Conservation (phyloP, 2,113 vertebrate species). For the Anarrhichthys ocellatus region DNA sequence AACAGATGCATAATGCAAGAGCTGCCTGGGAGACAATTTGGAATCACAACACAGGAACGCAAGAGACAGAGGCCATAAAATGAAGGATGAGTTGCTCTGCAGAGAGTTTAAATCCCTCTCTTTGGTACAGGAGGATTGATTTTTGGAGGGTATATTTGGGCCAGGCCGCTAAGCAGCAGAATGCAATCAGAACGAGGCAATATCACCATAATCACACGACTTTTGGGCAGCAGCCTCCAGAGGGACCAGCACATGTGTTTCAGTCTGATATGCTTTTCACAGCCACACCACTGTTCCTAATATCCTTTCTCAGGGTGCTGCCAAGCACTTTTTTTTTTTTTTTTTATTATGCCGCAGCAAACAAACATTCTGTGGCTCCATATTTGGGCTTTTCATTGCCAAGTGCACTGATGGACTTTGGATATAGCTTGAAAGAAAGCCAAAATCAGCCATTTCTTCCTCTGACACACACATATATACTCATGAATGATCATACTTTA, state of each 20-base stretch:
- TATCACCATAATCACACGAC: constrained; percentile 58
- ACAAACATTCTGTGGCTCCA: constrained; percentile 66
- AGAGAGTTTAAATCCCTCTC: constrained; percentile 52
- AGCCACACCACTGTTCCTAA: constrained; percentile 60
- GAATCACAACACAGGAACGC: constrained; percentile 63
- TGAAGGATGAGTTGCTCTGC: constrained; percentile 59
- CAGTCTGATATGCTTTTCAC: constrained; percentile 51
- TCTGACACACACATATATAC: background rate
- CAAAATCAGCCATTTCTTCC: constrained; percentile 48
- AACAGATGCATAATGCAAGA: constrained; percentile 79
- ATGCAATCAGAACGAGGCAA: constrained; percentile 53
- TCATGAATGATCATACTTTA: background rate
- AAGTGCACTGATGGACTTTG: constrained; percentile 59
- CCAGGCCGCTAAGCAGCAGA: constrained; percentile 45
- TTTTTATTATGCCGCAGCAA: constrained; percentile 77
- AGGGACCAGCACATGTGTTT: constrained; percentile 54
- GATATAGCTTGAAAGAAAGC: constrained; percentile 58
- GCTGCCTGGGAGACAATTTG: constrained; percentile 67
- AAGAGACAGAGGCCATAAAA: constrained; percentile 63
- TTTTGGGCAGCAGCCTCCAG: constrained; percentile 41
- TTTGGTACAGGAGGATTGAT: constrained; percentile 50
- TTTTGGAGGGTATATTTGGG: constrained; percentile 47
- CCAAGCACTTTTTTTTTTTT: constrained; percentile 75
- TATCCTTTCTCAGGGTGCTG: constrained; percentile 63
- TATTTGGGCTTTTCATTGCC: constrained; percentile 63